Percentiles rank a stretch among this genome's conserved stretches.
Conservation (phyloP, 2,797 vertebrate genomes). For the Acomys russatus region DNA sequence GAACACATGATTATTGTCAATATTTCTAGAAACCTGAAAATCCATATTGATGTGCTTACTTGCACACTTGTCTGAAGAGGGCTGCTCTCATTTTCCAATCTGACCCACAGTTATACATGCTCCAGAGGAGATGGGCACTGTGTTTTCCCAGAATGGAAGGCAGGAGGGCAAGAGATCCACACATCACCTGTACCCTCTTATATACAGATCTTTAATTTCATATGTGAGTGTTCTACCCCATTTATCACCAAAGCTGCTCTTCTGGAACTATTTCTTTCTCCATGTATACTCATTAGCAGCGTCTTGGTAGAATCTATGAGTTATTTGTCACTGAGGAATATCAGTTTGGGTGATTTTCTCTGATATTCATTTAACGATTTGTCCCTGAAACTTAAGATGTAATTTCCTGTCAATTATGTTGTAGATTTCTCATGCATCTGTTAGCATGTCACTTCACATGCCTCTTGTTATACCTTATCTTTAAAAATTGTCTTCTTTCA, state of each 20-base stretch:
- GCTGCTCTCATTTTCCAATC: not conserved
- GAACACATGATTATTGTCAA: not conserved
- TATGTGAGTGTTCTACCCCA: not conserved
- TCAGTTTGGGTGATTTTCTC: slow-evolving; percentile 81
- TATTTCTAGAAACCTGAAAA: not conserved
- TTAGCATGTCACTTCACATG: slow-evolving; percentile 79
- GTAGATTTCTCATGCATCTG: slow-evolving; percentile 83
- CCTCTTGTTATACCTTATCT: slow-evolving; percentile 77
- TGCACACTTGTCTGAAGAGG: not conserved
- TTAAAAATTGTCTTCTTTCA: slow-evolving; percentile 74
- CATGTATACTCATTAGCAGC: slow-evolving; percentile 38
- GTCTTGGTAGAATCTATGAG: slow-evolving; percentile 66
- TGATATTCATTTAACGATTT: slow-evolving; percentile 82
- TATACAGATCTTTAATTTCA: not conserved
- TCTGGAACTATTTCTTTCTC: slow-evolving; percentile 58
- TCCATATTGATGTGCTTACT: not conserved
- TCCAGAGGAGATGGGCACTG: not conserved
- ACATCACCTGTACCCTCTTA: not conserved
- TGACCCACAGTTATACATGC: accelerated
- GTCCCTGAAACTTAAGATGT: slow-evolving; percentile 83
- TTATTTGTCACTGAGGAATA: slow-evolving; percentile 82
- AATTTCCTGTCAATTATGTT: slow-evolving; percentile 86
- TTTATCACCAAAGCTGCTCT: not conserved
- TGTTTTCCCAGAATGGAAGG: not conserved
- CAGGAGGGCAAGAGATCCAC: not conserved